Percentiles rank a stretch among this genome's conserved stretches.
These are phyloP conservation scores for Triplophysa dalaica DNA, from an alignment of 2,113 vertebrate species.

Conservation along the genomic window DNA sequence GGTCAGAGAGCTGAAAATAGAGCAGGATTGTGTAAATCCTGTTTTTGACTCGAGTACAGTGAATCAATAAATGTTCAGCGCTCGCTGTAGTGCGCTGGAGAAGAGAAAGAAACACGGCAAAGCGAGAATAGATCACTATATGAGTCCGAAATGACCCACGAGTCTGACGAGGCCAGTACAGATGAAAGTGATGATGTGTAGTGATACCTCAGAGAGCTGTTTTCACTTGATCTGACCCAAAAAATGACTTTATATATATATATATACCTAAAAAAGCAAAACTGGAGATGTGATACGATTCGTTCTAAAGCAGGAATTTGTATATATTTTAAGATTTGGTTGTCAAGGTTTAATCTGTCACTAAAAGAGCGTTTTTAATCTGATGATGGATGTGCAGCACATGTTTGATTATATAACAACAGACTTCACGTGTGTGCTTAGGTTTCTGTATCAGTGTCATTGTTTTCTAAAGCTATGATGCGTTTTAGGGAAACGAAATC, in stretches of 20 bases:
- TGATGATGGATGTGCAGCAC: neutral
- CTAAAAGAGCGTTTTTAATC: neutral
- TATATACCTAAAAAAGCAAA: too few species aligned
- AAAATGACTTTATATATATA: too few species aligned
- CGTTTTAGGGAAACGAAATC: too few species aligned
- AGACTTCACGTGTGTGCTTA: neutral
- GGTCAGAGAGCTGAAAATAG: constrained; percentile 66
- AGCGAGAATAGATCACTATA: constrained; percentile 50
- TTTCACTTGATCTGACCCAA: too few species aligned
- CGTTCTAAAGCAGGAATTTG: too few species aligned
- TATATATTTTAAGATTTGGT: neutral
- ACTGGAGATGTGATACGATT: too few species aligned
- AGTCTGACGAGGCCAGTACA: neutral
- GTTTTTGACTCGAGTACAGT: constrained; percentile 60
- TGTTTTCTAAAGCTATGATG: too few species aligned
- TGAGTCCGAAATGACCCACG: constrained; percentile 53
- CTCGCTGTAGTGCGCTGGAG: constrained; percentile 52
- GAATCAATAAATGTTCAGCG: constrained; percentile 71
- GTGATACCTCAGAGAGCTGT: too few species aligned
- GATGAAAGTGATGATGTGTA: too few species aligned
- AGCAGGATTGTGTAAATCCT: constrained; percentile 70
- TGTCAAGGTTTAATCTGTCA: neutral
- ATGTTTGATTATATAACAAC: neutral
- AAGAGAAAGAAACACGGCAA: constrained; percentile 29
- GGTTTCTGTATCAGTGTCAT: too few species aligned